Evolutionary conservation across 2,113 vertebrate species (phyloP).

Genomic region (Megaptera novaeangliae): DNA sequence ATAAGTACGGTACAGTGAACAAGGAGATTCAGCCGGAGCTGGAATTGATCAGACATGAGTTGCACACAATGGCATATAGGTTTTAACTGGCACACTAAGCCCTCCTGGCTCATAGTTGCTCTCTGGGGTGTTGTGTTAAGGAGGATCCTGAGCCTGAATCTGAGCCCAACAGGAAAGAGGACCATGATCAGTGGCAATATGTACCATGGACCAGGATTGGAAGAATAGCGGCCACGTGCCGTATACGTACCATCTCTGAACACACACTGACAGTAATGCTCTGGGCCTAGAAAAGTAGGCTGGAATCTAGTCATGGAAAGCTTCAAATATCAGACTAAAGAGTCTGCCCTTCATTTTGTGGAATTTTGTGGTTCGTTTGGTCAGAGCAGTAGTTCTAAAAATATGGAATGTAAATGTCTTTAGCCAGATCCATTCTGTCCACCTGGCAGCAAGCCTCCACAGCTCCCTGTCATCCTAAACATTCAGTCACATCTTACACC

Average conservation of each 20-base stretch:
- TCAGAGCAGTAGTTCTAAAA: not conserved
- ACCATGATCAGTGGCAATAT: not conserved
- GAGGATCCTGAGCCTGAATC: not conserved
- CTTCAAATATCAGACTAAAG: not conserved
- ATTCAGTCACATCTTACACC: not conserved
- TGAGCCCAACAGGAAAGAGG: not conserved
- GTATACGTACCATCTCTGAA: rapidly evolving
- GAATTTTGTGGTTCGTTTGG: not conserved
- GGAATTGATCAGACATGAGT: not conserved
- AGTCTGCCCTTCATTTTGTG: not conserved
- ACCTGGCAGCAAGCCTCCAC: not conserved
- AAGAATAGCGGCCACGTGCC: not conserved
- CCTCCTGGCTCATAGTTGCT: not conserved
- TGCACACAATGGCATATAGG: not conserved
- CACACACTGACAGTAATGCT: not conserved
- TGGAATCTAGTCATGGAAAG: not conserved
- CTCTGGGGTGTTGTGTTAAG: not conserved
- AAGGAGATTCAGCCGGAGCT: not conserved
- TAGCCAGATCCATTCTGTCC: not conserved
- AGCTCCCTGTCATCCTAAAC: not conserved
- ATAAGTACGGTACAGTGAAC: not conserved
- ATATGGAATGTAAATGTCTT: not conserved
- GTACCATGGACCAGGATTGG: not conserved
- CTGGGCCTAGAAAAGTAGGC: not conserved
- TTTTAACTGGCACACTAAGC: not conserved